Evolutionary conservation across 2,113 vertebrate species (phyloP), one percentile per base, ranked within the genome.

Genomic region (Tenebrosternarchus preto): DNA sequence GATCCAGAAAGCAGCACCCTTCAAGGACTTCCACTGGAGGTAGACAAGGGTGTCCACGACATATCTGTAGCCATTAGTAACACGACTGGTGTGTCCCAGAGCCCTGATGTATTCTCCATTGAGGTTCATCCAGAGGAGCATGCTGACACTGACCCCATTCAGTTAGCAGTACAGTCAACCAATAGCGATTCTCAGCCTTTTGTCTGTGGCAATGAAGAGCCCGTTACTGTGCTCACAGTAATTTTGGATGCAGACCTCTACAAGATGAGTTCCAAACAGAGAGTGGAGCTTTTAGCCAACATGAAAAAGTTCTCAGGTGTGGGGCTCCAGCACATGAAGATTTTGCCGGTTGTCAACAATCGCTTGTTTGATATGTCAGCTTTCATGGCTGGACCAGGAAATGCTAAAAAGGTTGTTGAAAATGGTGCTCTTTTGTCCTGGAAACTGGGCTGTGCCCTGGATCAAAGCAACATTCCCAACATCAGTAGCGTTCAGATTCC

Each of bases 281-380:
- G 97, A 81, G 90, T 98, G 17, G 94, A 93, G 79, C 94, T 99
- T 7, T 86, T 99, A 83, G 90, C 88, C 16, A 90, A 90, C 76
- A 99, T 99, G 97, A 94, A 87, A 73, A 94, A 92, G 83, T 99
- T 98, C 90, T 98, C 97, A 0, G 93, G 94, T 53, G 95, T 99
- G 68, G 96, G 91, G 43, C 93, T 96, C 29, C 94, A 92, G 85
- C 92, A 93, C 81, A 99, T 99, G 97, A 99, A 95, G 90, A 87
- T 98, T 36, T 95, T 98, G 76, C 96, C 98, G 0, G 98, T 99
- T 85, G 96, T 98, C 84, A 98, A 99, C 91, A 99, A 99, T 87
- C 91, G 96, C 85, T 94, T 99, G 64, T 99, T 99, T 24, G 98
- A 99, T 83, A 99, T 99, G 98, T 98, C 97, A 0, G 98, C 98